Conservation (phyloP, 2,113 vertebrate species). For the Numenius arquata region DNA sequence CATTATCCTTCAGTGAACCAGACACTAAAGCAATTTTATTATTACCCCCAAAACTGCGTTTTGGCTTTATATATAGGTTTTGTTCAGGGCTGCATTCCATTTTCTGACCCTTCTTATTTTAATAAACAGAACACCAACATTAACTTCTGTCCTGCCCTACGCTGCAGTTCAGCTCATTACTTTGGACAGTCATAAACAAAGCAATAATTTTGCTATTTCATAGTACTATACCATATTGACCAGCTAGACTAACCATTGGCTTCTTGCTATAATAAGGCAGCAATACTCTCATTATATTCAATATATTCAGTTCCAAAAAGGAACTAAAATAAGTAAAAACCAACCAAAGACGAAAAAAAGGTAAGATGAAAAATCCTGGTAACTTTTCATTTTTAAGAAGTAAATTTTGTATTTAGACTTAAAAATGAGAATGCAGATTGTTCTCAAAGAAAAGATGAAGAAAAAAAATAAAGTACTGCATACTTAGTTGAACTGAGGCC, state of each 20-base stretch:
- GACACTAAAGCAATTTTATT: not conserved
- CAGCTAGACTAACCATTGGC: not conserved
- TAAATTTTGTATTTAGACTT: not conserved
- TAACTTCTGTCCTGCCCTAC: not conserved
- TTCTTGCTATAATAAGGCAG: not conserved
- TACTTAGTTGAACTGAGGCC: constrained; percentile 92
- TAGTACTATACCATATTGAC: not conserved
- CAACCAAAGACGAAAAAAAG: not conserved
- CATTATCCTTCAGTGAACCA: not conserved
- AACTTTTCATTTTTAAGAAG: not conserved
- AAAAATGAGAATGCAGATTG: not conserved
- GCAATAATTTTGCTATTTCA: not conserved
- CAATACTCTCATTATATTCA: not conserved
- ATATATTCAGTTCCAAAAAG: too few species aligned
- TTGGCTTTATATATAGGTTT: not conserved
- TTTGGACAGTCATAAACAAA: not conserved
- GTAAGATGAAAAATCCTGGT: not conserved
- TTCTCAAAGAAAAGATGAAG: not conserved
- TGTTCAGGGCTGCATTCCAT: not conserved
- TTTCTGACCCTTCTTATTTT: not conserved
- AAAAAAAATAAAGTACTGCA: not conserved
- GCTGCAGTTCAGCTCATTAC: not conserved
- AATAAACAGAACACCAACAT: not conserved
- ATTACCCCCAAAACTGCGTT: not conserved
- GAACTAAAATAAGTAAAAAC: not conserved